These are phyloP conservation scores for Metaphire vulgaris DNA, from an alignment of 1,140 invertebrate species.

Conservation along the genomic window DNA sequence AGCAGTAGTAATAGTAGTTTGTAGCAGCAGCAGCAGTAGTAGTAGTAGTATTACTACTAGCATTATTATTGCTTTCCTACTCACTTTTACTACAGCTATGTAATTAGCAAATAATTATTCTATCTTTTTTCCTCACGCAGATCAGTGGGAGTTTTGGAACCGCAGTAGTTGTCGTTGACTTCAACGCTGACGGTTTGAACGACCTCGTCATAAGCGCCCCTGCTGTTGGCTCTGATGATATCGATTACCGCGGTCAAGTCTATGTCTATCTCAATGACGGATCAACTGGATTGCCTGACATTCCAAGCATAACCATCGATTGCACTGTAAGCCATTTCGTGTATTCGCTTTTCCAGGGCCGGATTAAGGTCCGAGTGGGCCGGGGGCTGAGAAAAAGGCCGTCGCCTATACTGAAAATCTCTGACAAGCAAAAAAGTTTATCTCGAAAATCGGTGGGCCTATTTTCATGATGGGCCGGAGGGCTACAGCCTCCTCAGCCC, in stretches of 20 bases:
- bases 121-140: too few species aligned
- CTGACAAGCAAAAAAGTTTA: too few species aligned
- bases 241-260: conserved; percentile 5
- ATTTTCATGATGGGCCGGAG: too few species aligned
- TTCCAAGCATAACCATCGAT: not conserved
- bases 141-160: conserved; percentile 34
- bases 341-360: too few species aligned
- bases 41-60: not conserved
- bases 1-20: not conserved
- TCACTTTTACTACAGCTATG: not conserved
- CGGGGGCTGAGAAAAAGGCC: too few species aligned
- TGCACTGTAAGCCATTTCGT: not conserved
- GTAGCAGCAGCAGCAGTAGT: not conserved
- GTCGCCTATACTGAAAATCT: too few species aligned
- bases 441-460: too few species aligned
- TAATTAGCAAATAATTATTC: too few species aligned
- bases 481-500: too few species aligned
- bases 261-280: not conserved
- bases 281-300: not conserved
- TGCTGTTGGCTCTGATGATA: conserved; percentile 31
- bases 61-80: not conserved
- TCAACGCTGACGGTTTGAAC: conserved; percentile 39
- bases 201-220: conserved; percentile 43
- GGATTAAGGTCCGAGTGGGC: too few species aligned
- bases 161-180: conserved; percentile 37